Base-by-base conservation (phyloP, 2,113 vertebrate genomes). In the Scomber scombrus region DNA sequence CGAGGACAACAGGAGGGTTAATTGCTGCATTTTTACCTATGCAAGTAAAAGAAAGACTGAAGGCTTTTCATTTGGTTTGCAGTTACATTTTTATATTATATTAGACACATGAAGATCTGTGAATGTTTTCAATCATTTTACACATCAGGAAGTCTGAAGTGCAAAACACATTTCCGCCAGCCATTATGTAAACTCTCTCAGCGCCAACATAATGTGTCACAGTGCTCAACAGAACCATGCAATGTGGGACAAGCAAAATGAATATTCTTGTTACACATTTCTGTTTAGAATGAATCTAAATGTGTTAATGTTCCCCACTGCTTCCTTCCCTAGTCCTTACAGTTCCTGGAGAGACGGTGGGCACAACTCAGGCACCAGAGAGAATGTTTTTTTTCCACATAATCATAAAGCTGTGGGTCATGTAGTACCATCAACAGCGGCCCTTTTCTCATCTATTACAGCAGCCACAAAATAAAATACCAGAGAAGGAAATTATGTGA, bases 131-230 rank as follows among this genome's bases (percentile, higher is more conserved):
- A 23, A 12, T 54, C 65, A 45, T 40, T 45, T 62, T 3, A 15
- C 47, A n/a, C 65, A 52, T 69, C 19, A 21, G 21, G 57, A 55
- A 47, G 23, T 63, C 52, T 64, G 12, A 65, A 29, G 62, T 65
- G 45, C 10, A 21, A 47, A 76, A 76, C 52, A 9, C 46, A 49
- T 18, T 5, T 8, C 9, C 34, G 34, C 5, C 52, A 16, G 18
- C 43, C 12, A 16, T 51, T 63, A 43, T 60, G 54, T 40, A 9
- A 40, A 56, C 50, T 26, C 31, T 23, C 55, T 34, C 43, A 23
- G 11, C 52, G 3, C 19, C 16, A 16, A 34, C 18, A 15, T 54
- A 3, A 54, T 29, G 60, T 15, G 49, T 3, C 31, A 18, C 6
- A 16, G 51, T 18, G 5, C 31, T 34, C 26, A 31, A 29, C 56